Percentiles rank a stretch among this genome's conserved stretches.
Evolutionary conservation across 2,888 invertebrate species (phyloP).

Genomic region (Trachelus troglodyta): DNA sequence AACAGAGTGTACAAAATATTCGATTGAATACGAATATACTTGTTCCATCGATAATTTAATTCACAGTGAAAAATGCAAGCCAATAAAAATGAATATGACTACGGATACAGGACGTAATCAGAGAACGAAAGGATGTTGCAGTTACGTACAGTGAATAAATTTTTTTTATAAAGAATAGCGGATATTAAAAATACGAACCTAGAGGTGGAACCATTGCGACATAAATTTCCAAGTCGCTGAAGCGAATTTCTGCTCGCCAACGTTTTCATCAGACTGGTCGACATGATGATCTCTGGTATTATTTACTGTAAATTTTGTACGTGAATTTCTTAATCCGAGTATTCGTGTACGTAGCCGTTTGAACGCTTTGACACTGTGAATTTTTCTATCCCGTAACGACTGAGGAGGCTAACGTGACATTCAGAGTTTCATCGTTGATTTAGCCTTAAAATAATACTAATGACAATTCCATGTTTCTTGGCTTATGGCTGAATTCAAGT

Average conservation of each 20-base stretch:
- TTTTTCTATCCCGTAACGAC: not conserved
- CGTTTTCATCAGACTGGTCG: conserved; percentile 27
- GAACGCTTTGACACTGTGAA: not conserved
- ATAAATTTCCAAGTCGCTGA: conserved; percentile 18
- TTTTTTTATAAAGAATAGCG: not conserved
- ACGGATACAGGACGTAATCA: not conserved
- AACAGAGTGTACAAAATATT: not conserved
- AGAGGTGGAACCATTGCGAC: conserved; percentile 23
- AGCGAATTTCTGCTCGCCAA: conserved; percentile 17
- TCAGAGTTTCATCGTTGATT: not conserved
- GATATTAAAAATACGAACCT: not conserved
- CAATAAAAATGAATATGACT: not conserved
- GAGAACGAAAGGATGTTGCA: not conserved
- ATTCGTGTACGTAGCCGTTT: not conserved
- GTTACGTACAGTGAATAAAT: not conserved
- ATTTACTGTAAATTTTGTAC: not conserved
- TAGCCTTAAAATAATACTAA: not conserved
- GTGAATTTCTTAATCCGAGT: not conserved
- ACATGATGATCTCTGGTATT: conserved; percentile 19
- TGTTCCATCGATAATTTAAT: not conserved
- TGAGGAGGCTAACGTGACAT: not conserved
- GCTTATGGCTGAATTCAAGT: not conserved
- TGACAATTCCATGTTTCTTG: not conserved
- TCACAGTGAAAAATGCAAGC: not conserved
- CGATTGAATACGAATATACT: not conserved